Evolutionary conservation across 2,888 invertebrate species (phyloP), one percentile per base, ranked within the genome.

Genomic region (Cephus runcator): DNA sequence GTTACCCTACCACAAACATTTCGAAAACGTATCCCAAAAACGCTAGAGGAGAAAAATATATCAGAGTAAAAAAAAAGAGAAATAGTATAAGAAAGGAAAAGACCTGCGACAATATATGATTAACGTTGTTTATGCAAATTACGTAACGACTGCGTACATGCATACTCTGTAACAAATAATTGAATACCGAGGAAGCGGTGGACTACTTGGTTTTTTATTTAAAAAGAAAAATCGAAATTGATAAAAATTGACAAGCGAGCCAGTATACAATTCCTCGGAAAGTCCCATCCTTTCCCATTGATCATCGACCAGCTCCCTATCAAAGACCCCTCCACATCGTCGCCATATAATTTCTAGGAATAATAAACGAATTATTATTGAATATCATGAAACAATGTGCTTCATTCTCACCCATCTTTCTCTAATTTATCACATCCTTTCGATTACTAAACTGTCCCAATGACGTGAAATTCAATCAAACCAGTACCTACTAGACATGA

Each of bases 361-460:
- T 85, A 88, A 88, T 87, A 87, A 88, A 88, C 82, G 83, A 87
- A 83, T 87, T 86, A 88, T 86, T 85, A 87, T 88, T 87, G 81
- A 83, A 83, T 80, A 81, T 78, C 79, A 83, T n/a, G 23, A 78
- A 30, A 36, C 71, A 68, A n/a, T 40, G 40, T 76, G 68, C 23
- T 31, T 78, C 77, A 76, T 78, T 77, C 71, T 74, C 74, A 56
- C 56, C 56, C 23, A 23, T 56, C 23, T 23, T 23, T 56, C 23
- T 23, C 23, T 56, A 56, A 2, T 23, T 4, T 56, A 56, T 23
- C 23, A 23, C 56, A 56, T 56, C 23, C 56, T 23, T 56, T 23
- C 6, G 9, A 23, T 56, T 23, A 23, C 23, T 9, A 56, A 56
- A 56, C 9, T 56, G 9, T 56, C 23, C 23, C 23, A 23, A 56